Base-by-base conservation (phyloP, 2,888 invertebrate genomes). In the Atherix ibis region DNA sequence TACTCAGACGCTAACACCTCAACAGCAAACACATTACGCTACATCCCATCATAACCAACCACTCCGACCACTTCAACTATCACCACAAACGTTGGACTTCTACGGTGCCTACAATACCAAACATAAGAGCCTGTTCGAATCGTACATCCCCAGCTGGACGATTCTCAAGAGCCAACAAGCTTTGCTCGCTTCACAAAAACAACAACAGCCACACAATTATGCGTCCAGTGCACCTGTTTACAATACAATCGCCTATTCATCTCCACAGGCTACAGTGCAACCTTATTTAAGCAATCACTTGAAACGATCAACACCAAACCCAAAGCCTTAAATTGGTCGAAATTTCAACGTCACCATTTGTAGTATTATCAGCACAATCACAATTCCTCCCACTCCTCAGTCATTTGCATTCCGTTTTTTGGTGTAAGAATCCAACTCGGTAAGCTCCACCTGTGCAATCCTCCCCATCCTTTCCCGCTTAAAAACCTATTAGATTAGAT, bases 61-160 rank as follows among this genome's bases (percentile, higher is more conserved):
- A 22, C 26, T 46, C 45, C 4, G 45, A 17, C 40, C 40, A n/a
- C 28, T 40, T 13, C 36, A 34, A 8, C 34, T 34, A 9, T 31
- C 34, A 8, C 31, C 30, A n/a, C 32, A 31, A 19, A 26, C 30
- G 8, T n/a, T 38, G 3, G 35, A 40, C 15, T 39, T 37, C 18
- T 56, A 55, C 31, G 43, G 28, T 12, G 26, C 32, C 8, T 31
- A 45, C 2, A 47, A 48, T 16, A 53, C 59, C 2, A 48, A 45
- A 8, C 65, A 69, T 2, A 59, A 63, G 4, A 71, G 70, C 4
- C 52, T 73, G 31, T 46, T 72, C 5, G 72, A 72, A 29, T 72
- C 73, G 0, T 72, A 72, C 34, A 64, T 72, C 36, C 73, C 72
- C 27, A 71, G 71, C 22, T 65, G 65, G 46, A 48, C 71, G 36